Percentiles rank a stretch among this genome's conserved stretches.
Conservation (phyloP, 1,140 invertebrate species). For the Ctenoplectra terminalis region DNA sequence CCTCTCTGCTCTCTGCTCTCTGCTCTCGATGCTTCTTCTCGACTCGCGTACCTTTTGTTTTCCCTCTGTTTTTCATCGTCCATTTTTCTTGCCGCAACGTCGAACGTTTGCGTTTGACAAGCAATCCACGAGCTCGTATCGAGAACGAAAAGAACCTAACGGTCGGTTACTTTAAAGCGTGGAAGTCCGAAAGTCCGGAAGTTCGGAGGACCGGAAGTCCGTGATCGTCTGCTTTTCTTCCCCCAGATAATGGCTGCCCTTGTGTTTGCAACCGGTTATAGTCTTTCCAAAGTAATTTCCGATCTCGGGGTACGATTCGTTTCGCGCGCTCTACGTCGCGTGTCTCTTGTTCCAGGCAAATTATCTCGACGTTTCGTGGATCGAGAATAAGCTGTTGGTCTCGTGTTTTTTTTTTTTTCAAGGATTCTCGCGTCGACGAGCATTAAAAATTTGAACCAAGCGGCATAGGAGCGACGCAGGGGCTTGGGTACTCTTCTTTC, state of each 20-base stretch:
- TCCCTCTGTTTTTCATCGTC: not conserved
- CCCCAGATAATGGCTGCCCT: not conserved
- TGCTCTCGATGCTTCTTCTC: not conserved
- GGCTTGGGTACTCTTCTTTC: too few relatives aligned
- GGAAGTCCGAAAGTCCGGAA: too few relatives aligned
- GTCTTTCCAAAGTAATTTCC: conserved; percentile 14
- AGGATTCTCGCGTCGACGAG: too few relatives aligned
- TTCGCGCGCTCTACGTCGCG: not conserved
- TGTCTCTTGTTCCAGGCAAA: not conserved
- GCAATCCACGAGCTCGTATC: conserved; percentile 20
- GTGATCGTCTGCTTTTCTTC: conserved; percentile 8
- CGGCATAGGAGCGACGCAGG: too few relatives aligned
- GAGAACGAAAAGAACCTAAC: not conserved
- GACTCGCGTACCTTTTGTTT: conserved; percentile 1
- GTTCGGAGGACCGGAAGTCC: not conserved
- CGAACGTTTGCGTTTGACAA: conserved; percentile 57
- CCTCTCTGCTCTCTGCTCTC: not conserved
- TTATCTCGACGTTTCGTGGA: not conserved
- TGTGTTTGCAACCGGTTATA: conserved; percentile 3
- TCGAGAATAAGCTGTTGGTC: not conserved
- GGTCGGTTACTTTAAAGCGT: not conserved
- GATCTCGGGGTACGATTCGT: not conserved
- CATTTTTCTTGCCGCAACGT: conserved; percentile 36
- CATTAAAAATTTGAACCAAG: too few relatives aligned
- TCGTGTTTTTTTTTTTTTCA: not conserved